Evolutionary conservation across 2,888 invertebrate genomes (phyloP).

Genomic region (Chaitophorus viminalis): DNA sequence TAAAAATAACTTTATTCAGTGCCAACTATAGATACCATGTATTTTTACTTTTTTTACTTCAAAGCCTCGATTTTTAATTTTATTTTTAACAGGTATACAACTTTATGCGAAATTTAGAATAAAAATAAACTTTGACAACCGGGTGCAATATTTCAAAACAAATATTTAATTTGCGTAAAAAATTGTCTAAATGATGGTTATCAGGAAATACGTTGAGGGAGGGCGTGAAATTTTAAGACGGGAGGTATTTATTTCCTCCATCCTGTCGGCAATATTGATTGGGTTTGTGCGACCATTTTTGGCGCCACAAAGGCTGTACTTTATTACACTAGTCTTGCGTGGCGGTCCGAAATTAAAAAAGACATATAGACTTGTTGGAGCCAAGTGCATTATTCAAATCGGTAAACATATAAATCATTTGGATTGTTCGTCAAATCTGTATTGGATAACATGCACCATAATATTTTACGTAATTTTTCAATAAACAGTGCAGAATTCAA

Average conservation of each 20-base stretch:
- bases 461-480: neutral
- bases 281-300: constrained; percentile 50
- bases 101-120: neutral
- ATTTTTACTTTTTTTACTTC: neutral
- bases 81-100: neutral
- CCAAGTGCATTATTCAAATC: constrained; percentile 51
- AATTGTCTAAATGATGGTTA: neutral
- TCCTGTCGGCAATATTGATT: constrained; percentile 45
- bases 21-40: no score
- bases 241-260: constrained; percentile 40
- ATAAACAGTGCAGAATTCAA: neutral
- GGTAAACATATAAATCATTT: neutral
- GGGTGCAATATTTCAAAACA: neutral
- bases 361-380: constrained; percentile 51
- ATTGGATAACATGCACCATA: neutral
- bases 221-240: constrained; percentile 11
- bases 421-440: neutral
- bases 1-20: constrained; percentile 14
- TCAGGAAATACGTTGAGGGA: neutral
- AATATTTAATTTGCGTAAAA: neutral
- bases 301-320: constrained; percentile 58
- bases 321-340: constrained; percentile 58
- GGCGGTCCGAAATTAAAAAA: constrained; percentile 49
- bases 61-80: neutral
- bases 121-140: neutral